Base-by-base conservation (phyloP, 2,113 vertebrate genomes). In the Periophthalmus modestus region DNA sequence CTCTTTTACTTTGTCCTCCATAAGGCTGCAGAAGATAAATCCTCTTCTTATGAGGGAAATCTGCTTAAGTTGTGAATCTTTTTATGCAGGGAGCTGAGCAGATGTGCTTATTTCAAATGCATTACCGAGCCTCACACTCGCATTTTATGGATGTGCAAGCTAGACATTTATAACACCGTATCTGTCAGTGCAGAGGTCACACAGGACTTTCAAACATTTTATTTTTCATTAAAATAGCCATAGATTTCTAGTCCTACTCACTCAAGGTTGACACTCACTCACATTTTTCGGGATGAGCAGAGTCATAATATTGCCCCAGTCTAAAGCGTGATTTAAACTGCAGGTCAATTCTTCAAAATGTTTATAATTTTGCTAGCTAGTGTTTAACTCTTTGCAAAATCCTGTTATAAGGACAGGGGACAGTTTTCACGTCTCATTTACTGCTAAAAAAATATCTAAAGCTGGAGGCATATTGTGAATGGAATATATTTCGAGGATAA, bases 81-180 rank as follows among this genome's bases (percentile, higher is more conserved):
- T 76, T 75, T 74, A 59, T 21, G 13, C 48, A 0, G 12, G 0
- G 36, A 43, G 63, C 71, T n/a, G 34, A 46, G 62, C 19, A 75
- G 66, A 74, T 61, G 71, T 55, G 52, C 78, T 84, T 54, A 83
- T 77, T 85, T 77, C 73, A 82, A 81, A 85, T 86, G 74, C 82
- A 83, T 85, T 73, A 78, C 65, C 4, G 36, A 2, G 14, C 39
- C 69, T 46, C 71, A 52, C 71, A 47, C 67, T 72, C 21, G 43
- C 52, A 15, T 74, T 57, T 73, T 54, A 76, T 66, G 33, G 70
- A 39, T 75, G 59, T 65, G 52, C 39, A 74, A 57, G 68, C 65
- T 52, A 43, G 57, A 66, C 39, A 23, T 68, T 34, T 4, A 71
- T 67, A 82, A 78, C 34, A 21, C 34, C 12, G 34, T 34, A 47